A percentile compares a stretch with the other conserved stretches of the same genome.
These are phyloP conservation scores for Theocolax elegans DNA, from an alignment of 1,140 invertebrate species.

Conservation along the genomic window DNA sequence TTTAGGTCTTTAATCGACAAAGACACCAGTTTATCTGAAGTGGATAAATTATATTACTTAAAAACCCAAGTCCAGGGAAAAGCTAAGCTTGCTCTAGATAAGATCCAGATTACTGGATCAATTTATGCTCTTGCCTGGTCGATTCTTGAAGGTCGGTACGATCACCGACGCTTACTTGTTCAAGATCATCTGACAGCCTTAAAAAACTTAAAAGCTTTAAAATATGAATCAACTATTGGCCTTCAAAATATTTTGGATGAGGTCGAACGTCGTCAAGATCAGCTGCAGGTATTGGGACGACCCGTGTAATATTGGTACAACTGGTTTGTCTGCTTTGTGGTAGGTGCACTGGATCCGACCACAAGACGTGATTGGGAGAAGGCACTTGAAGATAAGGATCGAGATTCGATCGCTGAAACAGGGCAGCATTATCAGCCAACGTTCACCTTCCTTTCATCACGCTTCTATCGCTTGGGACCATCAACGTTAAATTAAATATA, in stretches of 20 bases:
- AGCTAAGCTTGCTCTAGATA: neutral
- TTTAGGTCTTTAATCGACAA: constrained; percentile 9
- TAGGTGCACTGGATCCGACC: neutral
- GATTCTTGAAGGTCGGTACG: neutral
- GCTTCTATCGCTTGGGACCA: neutral
- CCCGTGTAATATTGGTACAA: neutral
- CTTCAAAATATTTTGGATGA: constrained; percentile 8
- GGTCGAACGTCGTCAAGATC: neutral
- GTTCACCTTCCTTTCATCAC: neutral
- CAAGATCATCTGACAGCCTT: neutral
- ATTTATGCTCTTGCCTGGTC: constrained; percentile 9
- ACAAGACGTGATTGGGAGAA: neutral
- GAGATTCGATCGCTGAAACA: neutral
- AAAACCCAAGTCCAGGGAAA: constrained; percentile 5
- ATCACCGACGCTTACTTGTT: neutral
- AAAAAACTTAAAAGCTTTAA: neutral
- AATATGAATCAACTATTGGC: neutral
- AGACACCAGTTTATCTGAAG: neutral
- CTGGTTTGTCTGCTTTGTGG: neutral
- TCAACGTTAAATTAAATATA: neutral
- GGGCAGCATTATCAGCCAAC: neutral
- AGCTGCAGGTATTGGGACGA: neutral
- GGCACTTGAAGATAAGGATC: neutral
- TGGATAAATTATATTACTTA: constrained; percentile 5
- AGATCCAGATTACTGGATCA: neutral